Base-by-base conservation (phyloP, 2,113 vertebrate species). In the Perccottus glenii region DNA sequence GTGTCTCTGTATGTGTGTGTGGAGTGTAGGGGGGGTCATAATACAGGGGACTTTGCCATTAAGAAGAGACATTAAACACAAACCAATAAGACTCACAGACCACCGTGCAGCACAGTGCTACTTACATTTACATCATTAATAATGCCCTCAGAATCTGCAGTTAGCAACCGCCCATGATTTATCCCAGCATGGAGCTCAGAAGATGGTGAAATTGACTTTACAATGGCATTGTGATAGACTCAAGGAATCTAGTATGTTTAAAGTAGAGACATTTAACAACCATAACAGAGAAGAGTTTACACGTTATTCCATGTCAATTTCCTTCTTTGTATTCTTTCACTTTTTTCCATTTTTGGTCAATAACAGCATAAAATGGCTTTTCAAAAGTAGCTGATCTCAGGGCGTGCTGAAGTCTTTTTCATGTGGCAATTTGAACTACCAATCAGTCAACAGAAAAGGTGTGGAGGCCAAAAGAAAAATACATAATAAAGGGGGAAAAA, bases 11-110 rank as follows among this genome's bases (percentile, higher is more conserved):
- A 42, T 60, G 67, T 51, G 69, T 44, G 40, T 42, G 47, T 2
- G 47, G 47, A 49, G 44, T 68, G 52, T 70, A 60, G 50, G 65
- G 52, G n/a, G 59, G 2, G 78, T 85, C 82, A 77, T 84, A 81
- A 86, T 46, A 71, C 77, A 73, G 72, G 77, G 79, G 56, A n/a
- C 75, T 79, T 70, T 78, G 75, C 77, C 73, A 87, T 86, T 89
- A 85, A 88, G 67, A 63, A 38, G 63, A 86, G 78, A 88, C 85
- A 87, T 90, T 80, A 88, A 88, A 85, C 80, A 67, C 50, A 75
- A 75, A 60, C 70, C 83, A 85, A 68, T 85, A 84, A 77, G 46
- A 62, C 75, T 72, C 52, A 59, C 65, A 78, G 67, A 74, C 72
- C 64, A 63, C 65, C 64, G 42, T 58, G 74, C 67, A 60, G 47